These are phyloP conservation scores for Orius insidiosus DNA, from an alignment of 1,140 invertebrate genomes.

Conservation along the genomic window DNA sequence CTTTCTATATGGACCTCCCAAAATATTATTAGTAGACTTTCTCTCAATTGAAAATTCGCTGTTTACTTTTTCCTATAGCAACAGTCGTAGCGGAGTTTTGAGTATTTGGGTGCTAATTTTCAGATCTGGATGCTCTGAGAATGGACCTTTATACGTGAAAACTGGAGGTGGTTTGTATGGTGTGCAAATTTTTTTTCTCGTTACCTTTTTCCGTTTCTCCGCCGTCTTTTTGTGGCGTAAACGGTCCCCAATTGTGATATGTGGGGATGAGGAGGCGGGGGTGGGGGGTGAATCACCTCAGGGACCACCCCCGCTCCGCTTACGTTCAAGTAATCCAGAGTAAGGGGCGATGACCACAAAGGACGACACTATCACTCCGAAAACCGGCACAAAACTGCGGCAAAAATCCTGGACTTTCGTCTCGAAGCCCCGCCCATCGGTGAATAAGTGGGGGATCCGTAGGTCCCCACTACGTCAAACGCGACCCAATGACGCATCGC, in stretches of 20 bases:
- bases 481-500: not conserved
- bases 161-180: no score
- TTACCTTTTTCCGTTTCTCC: constrained; percentile 88
- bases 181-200: constrained; percentile 1
- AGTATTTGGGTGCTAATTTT: no score
- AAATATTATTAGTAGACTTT: no score
- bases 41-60: no score
- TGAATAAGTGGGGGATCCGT: no score
- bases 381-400: constrained; percentile 4
- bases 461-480: not conserved
- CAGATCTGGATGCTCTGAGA: no score
- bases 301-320: constrained; percentile 15
- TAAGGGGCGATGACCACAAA: not conserved
- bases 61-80: no score
- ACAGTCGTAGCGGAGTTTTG: no score
- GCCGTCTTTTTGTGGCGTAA: constrained; percentile 80
- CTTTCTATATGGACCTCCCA: no score
- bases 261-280: constrained; percentile 25
- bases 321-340: constrained; percentile 18
- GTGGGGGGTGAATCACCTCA: constrained; percentile 14
- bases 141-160: no score
- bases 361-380: constrained; percentile 2
- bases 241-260: constrained; percentile 85
- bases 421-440: constrained; percentile 1
- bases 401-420: not conserved